phyloP scores from a whole-genome alignment of 2,888 invertebrate genomes.

The Tenthredo distinguenda region DNA sequence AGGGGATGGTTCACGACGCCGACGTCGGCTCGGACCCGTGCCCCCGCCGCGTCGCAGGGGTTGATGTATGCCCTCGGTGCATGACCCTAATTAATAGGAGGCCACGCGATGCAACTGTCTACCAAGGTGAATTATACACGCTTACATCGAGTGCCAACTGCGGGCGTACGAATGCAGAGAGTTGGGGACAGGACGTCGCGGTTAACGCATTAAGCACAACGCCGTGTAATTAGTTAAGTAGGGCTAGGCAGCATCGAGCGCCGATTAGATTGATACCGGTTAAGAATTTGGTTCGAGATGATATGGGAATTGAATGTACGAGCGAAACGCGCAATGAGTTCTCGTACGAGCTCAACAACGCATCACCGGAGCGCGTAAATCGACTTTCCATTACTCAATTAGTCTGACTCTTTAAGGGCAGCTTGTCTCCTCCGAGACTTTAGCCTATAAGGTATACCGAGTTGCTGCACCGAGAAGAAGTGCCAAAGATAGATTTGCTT shows the following conservation, averaged over 20 bases:
- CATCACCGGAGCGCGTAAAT: neutral
- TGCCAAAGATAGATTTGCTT: constrained; percentile 44
- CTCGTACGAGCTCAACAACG: neutral
- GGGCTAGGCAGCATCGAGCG: constrained; percentile 28
- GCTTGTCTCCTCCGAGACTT: constrained; percentile 51
- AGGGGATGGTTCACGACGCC: constrained; percentile 54
- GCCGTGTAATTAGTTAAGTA: constrained; percentile 64
- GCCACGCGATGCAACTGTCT: constrained; percentile 76
- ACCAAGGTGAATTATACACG: constrained; percentile 72
- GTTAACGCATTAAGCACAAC: constrained; percentile 63
- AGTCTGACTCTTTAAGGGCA: constrained; percentile 70
- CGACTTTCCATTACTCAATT: constrained; percentile 71
- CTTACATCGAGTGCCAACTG: constrained; percentile 47
- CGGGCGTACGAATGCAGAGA: constrained; percentile 27
- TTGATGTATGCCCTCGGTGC: constrained; percentile 75
- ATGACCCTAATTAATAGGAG: constrained; percentile 78
- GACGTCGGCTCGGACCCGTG: constrained; percentile 24
- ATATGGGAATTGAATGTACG: neutral
- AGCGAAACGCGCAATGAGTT: neutral
- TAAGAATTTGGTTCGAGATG: neutral
- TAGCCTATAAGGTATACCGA: constrained; percentile 10
- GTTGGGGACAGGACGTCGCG: constrained; percentile 22
- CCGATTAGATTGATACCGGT: neutral
- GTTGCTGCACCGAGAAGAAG: constrained; percentile 10
- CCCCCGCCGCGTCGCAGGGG: constrained; percentile 59